phyloP scores from a whole-genome alignment of 2,888 invertebrate genomes.

The Heteromyza rotundicornis region DNA sequence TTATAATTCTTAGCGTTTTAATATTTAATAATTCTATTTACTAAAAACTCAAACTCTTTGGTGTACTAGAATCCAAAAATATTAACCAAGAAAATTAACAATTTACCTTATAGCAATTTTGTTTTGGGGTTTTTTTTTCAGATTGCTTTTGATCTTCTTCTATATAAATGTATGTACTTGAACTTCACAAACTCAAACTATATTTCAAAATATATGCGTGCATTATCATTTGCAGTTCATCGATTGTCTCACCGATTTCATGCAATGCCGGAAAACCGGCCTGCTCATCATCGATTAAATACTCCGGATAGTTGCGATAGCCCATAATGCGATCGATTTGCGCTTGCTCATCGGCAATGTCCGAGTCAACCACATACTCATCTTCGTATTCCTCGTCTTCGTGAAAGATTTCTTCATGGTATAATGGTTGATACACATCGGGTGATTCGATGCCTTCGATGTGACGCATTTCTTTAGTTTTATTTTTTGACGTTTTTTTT shows the following conservation, averaged over 20 bases:
- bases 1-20: no score
- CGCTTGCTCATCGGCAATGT: conserved; percentile 38
- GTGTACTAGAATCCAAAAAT: no score
- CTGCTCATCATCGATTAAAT: conserved; percentile 51
- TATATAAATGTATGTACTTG: not conserved
- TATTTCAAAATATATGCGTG: conserved; percentile 61
- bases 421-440: conserved; percentile 41
- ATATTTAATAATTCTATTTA: no score
- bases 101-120: no score
- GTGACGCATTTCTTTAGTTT: conserved; percentile 46
- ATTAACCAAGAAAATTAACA: no score
- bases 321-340: conserved; percentile 51
- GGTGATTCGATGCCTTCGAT: conserved; percentile 50
- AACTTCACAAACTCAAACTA: conserved; percentile 54
- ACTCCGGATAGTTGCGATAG: conserved; percentile 50
- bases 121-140: no score
- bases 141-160: conserved; percentile 2
- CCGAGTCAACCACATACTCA: conserved; percentile 12
- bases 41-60: no score
- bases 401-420: conserved; percentile 42
- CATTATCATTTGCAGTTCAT: conserved; percentile 61
- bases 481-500: not conserved
- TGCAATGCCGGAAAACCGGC: conserved; percentile 58
- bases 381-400: conserved; percentile 38
- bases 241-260: conserved; percentile 62